A percentile compares a stretch with the other conserved stretches of the same genome.
phyloP scores from a whole-genome alignment of 2,888 invertebrate genomes.

The Nemotelus nigrinus region DNA sequence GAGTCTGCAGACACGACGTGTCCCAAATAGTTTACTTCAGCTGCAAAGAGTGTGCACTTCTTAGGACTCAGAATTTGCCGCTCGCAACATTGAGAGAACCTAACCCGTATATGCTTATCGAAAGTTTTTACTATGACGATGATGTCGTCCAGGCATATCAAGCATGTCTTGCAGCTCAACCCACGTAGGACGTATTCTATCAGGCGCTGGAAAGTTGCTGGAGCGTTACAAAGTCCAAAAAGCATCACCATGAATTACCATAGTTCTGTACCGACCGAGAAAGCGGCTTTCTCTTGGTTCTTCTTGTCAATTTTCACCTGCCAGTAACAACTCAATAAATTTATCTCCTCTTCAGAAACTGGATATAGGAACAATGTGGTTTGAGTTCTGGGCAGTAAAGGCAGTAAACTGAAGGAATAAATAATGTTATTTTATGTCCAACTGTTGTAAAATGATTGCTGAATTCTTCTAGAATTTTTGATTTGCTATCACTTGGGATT shows the following conservation, averaged over 20 bases:
- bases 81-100: conserved; percentile 28
- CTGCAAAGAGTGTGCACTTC: conserved; percentile 31
- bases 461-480: no score
- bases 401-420: no score
- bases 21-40: conserved; percentile 35
- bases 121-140: conserved; percentile 48
- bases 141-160: conserved; percentile 53
- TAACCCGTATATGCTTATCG: conserved; percentile 46
- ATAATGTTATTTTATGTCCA: no score
- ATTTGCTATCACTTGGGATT: no score
- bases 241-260: conserved; percentile 55
- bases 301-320: conserved; percentile 44
- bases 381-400: no score
- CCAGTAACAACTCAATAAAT: conserved; percentile 48
- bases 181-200: conserved; percentile 49
- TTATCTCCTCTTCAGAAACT: no score
- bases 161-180: conserved; percentile 48
- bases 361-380: no score
- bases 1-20: conserved; percentile 41
- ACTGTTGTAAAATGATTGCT: no score
- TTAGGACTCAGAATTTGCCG: conserved; percentile 33
- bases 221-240: conserved; percentile 51
- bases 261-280: conserved; percentile 50
- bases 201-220: conserved; percentile 52
- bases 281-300: conserved; percentile 54